Evolutionary conservation across 2,113 vertebrate species (phyloP), one percentile per base, ranked within the genome.

Genomic region (Thryonomys swinderianus): DNA sequence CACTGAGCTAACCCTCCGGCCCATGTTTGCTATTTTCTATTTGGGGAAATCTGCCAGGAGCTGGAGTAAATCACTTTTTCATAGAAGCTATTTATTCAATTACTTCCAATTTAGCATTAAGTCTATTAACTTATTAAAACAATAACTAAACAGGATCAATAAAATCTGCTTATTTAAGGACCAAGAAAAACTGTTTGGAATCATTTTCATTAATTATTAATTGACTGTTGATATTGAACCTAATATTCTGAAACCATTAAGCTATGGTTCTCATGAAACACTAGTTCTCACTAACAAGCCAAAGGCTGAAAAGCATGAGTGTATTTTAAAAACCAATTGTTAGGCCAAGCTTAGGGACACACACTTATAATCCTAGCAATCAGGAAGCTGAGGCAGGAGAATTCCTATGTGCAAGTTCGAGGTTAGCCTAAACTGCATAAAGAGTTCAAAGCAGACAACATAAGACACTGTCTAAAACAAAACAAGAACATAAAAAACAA

Each of bases 81-180:
- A 62, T 13, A 80, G 62, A 86, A 25, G 57, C 23, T 45, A 91
- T 69, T 88, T 85, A 30, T 90, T 61, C 48, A 53, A 30, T 74
- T 82, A 85, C 11, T 91, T 95, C 23, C 23, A 92, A 90, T 18
- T 71, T 55, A 96, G n/a, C 71, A 85, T 73, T 92, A 48, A 83
- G 21, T 92, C 48, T 48, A 61, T 40, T 62, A 78, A n/a, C n/a
- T n/a, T n/a, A n/a, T n/a, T 27, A 66, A 57, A 85, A 83, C 32
- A 82, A 37, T n/a, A n/a, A 48, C 8, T 40, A 30, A 64, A 45
- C 21, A 51, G 7, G 45, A 30, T n/a, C 11, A 55, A 30, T 76
- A 93, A n/a, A 20, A 59, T 64, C 34, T 82, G 37, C 51, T 88
- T 34, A 86, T 37, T 89, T 16, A 23, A 81, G n/a, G 76, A 30